These are phyloP conservation scores for Drosophila subquinaria DNA, from an alignment of 2,888 invertebrate genomes.

Conservation along the genomic window DNA sequence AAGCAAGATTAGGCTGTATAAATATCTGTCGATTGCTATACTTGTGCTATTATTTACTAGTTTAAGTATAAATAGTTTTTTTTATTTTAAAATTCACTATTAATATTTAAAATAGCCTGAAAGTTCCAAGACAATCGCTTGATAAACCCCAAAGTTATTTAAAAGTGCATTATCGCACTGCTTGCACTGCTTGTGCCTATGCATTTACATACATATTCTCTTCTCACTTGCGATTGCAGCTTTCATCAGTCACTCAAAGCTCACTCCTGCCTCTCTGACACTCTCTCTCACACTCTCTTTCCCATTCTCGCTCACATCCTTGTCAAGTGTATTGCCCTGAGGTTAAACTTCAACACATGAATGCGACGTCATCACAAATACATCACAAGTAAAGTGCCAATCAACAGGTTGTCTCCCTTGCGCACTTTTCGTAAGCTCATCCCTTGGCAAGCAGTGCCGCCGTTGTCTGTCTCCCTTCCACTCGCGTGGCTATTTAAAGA, in stretches of 20 bases:
- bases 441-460: neutral
- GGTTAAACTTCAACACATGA: slow-evolving; percentile 13
- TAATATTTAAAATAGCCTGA: no score
- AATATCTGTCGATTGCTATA: no score
- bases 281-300: neutral
- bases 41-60: no score
- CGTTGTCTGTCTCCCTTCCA: slow-evolving; percentile 1
- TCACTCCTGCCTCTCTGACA: neutral
- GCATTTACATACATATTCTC: neutral
- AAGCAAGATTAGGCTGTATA: no score
- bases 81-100: no score
- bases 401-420: slow-evolving; percentile 48
- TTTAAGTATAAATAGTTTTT: no score
- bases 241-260: slow-evolving; percentile 13
- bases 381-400: slow-evolving; percentile 20
- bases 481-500: neutral
- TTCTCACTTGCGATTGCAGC: slow-evolving; percentile 8
- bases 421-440: neutral
- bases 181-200: slow-evolving; percentile 15
- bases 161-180: neutral
- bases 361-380: slow-evolving; percentile 17
- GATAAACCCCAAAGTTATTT: neutral
- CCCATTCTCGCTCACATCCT: neutral
- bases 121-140: neutral
- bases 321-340: slow-evolving; percentile 16